Evolutionary conservation across 2,113 vertebrate genomes (phyloP).

Genomic region (Rhynchopsitta pachyrhyncha): DNA sequence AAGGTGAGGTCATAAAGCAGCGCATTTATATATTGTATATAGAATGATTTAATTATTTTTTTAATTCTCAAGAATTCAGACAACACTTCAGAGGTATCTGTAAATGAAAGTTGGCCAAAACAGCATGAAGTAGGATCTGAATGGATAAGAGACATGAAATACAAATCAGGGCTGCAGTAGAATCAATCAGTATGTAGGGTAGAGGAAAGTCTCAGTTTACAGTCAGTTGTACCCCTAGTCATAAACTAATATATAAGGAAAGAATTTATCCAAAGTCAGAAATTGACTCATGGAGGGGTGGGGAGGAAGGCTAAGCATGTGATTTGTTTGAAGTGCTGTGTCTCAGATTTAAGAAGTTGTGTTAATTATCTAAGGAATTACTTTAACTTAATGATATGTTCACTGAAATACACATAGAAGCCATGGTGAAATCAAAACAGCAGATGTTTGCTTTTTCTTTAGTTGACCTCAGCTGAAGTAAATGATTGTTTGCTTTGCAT

Average conservation of each 20-base stretch:
- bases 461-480: not conserved
- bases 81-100: not conserved
- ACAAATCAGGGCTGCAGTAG: not conserved
- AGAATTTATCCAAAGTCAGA: not conserved
- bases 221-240: not conserved
- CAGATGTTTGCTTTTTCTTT: not conserved
- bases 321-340: not conserved
- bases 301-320: not conserved
- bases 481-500: not conserved
- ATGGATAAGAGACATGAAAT: not conserved
- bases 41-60: not conserved
- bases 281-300: rapidly evolving
- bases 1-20: not conserved
- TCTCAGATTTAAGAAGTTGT: not conserved
- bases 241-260: not conserved
- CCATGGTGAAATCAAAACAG: not conserved
- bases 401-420: not conserved
- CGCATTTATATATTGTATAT: not conserved
- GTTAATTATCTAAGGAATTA: not conserved
- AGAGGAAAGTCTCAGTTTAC: not conserved
- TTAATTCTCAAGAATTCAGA: not conserved
- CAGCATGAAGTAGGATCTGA: not conserved
- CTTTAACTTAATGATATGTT: not conserved
- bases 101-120: not conserved
- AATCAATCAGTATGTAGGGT: not conserved